Evolutionary conservation across 2,888 invertebrate genomes (phyloP), one percentile per base, ranked within the genome.

Genomic region (Ectemnius continuus): DNA sequence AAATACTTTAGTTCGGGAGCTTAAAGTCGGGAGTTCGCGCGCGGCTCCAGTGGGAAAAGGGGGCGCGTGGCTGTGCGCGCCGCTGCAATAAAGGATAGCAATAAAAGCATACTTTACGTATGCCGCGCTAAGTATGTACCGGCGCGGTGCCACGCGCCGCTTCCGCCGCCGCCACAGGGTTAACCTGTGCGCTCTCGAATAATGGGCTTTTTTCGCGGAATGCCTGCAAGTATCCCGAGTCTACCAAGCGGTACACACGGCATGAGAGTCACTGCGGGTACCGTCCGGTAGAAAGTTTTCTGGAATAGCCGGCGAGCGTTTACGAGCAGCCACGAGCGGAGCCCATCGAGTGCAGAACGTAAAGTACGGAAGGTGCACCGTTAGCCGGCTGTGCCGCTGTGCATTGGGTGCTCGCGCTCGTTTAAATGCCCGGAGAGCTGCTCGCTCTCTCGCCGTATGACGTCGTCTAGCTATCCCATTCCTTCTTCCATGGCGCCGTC

Each of bases 1-100:
- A 73, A 72, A 72, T 72, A 73, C 28, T 63, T 36, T 36, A 36
- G 36, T 36, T 36, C 8, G 36, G 8, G 36, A 8, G 36, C 8
- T 36, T 36, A 8, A 36, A 11, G 6, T 6, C 11, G 8, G 1
- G 36, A 36, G 36, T 36, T 36, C 36, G 36, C 36, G 36, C 36
- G 36, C 36, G 36, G 36, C 36, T 36, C 36, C 36, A 36, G 36
- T 36, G 1, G 36, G 36, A 36, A 11, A 11, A 36, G 36, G 8
- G 5, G 52, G 52, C 52, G 52, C 52, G 52, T 16, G 52, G 52
- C n/a, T n/a, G n/a, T n/a, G n/a, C 14, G 16, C 52, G n/a, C 16
- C 52, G 52, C 16, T 16, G 16, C 16, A 52, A 52, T 52, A 52
- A 52, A 52, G 52, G 52, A 52, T 16, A 14, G 52, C n/a, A 52